These are phyloP conservation scores for Thamnophis elegans DNA, from an alignment of 2,797 vertebrate species.

Conservation along the genomic window DNA sequence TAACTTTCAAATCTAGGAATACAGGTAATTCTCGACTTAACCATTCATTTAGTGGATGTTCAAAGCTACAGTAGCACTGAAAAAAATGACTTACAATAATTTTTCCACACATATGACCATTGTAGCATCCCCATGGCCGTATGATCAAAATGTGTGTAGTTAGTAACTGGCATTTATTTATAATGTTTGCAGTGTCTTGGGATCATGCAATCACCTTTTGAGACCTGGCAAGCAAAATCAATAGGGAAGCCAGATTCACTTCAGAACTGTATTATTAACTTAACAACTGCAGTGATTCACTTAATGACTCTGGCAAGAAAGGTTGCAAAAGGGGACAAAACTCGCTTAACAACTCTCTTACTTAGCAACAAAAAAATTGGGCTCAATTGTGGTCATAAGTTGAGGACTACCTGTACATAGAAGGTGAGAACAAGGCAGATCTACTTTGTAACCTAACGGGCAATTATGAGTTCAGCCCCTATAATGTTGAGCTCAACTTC, in stretches of 20 bases:
- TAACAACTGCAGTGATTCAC: background rate
- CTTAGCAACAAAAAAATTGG: background rate
- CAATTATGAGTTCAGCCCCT: background rate
- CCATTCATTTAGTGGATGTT: background rate
- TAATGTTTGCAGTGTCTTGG: background rate
- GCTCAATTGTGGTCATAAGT: background rate
- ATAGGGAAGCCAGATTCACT: background rate
- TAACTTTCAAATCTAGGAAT: background rate
- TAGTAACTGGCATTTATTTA: background rate
- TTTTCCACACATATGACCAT: background rate
- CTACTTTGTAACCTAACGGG: background rate
- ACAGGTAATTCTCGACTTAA: background rate
- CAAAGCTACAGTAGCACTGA: fast-evolving
- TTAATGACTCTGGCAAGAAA: background rate
- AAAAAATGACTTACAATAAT: background rate
- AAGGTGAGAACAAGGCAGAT: background rate
- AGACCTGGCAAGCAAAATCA: background rate
- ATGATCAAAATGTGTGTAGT: background rate
- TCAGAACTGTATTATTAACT: background rate
- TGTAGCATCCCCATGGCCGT: too few species aligned
- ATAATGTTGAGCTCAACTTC: background rate
- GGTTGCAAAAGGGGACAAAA: background rate
- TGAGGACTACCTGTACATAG: background rate
- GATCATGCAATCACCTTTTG: background rate
- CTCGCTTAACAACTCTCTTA: background rate